phyloP scores from a whole-genome alignment of 2,797 vertebrate genomes.

The Picus viridis region DNA sequence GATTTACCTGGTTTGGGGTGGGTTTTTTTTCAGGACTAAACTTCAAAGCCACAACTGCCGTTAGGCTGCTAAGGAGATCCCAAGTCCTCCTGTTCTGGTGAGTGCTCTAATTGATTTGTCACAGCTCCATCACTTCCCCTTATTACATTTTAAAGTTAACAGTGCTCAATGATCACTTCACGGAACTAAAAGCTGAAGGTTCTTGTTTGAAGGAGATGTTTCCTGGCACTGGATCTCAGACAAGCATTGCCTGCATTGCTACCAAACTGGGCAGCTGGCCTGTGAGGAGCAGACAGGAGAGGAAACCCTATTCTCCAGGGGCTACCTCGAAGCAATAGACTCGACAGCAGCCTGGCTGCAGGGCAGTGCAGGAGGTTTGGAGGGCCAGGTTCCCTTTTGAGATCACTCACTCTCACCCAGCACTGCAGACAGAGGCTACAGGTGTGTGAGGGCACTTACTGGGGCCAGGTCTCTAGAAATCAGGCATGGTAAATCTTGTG shows the following conservation, averaged over 20 bases:
- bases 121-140: background rate
- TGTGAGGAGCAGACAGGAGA: background rate
- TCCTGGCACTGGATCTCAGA: background rate
- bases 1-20: background rate
- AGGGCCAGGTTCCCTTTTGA: background rate
- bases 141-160: background rate
- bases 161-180: background rate
- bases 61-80: background rate
- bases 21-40: background rate
- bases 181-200: background rate
- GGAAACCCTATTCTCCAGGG: background rate
- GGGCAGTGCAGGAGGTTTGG: background rate
- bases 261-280: background rate
- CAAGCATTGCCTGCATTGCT: background rate
- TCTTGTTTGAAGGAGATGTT: background rate
- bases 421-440: background rate
- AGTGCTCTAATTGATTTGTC: background rate
- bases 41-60: background rate
- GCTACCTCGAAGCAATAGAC: background rate
- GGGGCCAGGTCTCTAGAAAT: background rate
- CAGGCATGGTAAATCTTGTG: background rate
- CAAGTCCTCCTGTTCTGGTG: background rate
- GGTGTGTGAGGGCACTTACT: background rate
- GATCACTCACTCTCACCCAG: accelerated
- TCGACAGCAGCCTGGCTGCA: background rate